Evolutionary conservation across 1,140 invertebrate genomes (phyloP).

Genomic region (Arctopsyche grandis): DNA sequence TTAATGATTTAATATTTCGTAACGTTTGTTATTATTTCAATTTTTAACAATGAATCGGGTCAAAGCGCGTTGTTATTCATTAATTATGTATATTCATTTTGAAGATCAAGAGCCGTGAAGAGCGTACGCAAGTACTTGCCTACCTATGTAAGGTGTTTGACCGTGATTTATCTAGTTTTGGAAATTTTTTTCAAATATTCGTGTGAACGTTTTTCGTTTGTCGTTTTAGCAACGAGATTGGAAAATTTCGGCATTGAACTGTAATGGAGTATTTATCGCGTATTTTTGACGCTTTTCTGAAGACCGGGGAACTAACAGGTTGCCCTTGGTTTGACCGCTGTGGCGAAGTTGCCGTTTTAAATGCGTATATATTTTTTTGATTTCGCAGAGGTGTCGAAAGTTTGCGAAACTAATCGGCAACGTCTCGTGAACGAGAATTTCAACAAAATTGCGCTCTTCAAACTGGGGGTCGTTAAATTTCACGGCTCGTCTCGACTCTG

Average conservation of each 20-base stretch:
- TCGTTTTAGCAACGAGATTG: neutral
- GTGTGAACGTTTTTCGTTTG: neutral
- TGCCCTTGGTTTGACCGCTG: neutral
- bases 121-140: neutral
- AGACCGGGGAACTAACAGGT: neutral
- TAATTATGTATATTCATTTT: slow-evolving; percentile 8
- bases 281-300: neutral
- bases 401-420: neutral
- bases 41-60: neutral
- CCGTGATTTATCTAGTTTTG: neutral
- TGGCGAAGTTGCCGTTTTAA: neutral
- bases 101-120: neutral
- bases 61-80: neutral
- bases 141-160: neutral
- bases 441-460: too few relatives aligned
- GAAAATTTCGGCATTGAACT: neutral
- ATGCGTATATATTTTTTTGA: neutral
- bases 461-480: too few relatives aligned
- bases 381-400: neutral
- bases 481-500: too few relatives aligned
- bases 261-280: neutral
- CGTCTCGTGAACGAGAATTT: too few relatives aligned
- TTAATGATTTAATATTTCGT: slow-evolving; percentile 1
- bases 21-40: neutral
- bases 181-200: neutral